Base-by-base conservation (phyloP, 64 coral and sea anemone species). In the Acropora tenuis region DNA sequence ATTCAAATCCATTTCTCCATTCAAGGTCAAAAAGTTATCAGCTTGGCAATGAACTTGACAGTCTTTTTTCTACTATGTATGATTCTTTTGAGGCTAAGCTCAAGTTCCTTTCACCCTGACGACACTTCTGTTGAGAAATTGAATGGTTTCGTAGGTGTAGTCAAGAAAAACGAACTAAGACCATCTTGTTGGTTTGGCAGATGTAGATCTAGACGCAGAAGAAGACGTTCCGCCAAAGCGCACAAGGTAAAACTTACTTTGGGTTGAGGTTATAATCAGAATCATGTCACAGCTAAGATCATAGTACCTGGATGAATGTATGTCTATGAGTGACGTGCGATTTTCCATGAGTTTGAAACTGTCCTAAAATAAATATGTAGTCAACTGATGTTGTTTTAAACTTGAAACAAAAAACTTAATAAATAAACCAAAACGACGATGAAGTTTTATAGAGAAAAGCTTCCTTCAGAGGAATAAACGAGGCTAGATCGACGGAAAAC, bases 1-100 rank as follows among this genome's bases (percentile, higher is more conserved):
- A 48, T 44, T 17, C 44, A 15, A 19, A 45, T 5, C 16, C 1
- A 3, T 11, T 84, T 30, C 65, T 18, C 30, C 30, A 47, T 15
- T 46, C 61, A 69, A 69, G 46, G 60, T 69, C 81, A 48, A 47
- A 48, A n/a, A 6, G 13, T 84, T 18, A 47, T 20, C 43, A 41
- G 45, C 9, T 84, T 20, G 71, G 65, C n/a, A 18, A 84, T 84
- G 82, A 59, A 46, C 18, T 67, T 84, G 11, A 69, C 82, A 1
- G 61, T 84, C 71, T 8, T 84, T 8, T 71, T 67, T 69, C 17
- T 84, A 47, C 82, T 84, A 66, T 84, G 82, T 20, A 48, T 13
- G 46, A 48, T 84, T 8, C 15, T 84, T 17, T 71, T 60, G 82
- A 84, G 15, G 17, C 17, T 71, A 17, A 49, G 44, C 7, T 71